phyloP scores from a whole-genome alignment of 2,797 vertebrate species.

The Tolypeutes matacus region DNA sequence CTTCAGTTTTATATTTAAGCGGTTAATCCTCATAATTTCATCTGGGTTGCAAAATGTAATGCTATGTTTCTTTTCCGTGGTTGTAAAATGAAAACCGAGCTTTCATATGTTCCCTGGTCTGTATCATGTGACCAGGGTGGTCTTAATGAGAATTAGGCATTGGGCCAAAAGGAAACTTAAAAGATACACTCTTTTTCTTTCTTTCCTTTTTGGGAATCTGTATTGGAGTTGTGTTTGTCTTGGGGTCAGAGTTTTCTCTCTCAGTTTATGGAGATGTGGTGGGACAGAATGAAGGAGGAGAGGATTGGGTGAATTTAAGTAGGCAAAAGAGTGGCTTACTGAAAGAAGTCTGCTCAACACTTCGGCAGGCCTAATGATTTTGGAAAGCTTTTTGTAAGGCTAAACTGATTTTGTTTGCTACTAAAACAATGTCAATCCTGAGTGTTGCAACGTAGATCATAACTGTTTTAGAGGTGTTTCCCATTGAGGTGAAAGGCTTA shows the following conservation, averaged over 20 bases:
- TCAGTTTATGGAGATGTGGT: not conserved
- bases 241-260: slow-evolving; percentile 8
- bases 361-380: slow-evolving; percentile 40
- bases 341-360: not conserved
- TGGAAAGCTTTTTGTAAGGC: slow-evolving; percentile 18
- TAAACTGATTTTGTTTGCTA: slow-evolving; percentile 37
- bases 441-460: not conserved
- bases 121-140: not conserved
- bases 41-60: slow-evolving; percentile 59
- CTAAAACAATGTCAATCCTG: not conserved
- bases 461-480: slow-evolving; percentile 21
- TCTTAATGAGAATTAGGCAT: slow-evolving; percentile 64
- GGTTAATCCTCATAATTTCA: slow-evolving; percentile 68
- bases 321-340: slow-evolving; percentile 24
- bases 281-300: not conserved
- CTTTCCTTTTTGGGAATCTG: slow-evolving; percentile 40
- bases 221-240: slow-evolving; percentile 31
- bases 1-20: slow-evolving; percentile 70
- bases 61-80: slow-evolving; percentile 23
- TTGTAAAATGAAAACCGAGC: slow-evolving; percentile 64
- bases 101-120: slow-evolving; percentile 36
- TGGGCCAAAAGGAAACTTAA: slow-evolving; percentile 50
- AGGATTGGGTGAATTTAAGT: not conserved
- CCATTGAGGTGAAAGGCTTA: slow-evolving; percentile 34
- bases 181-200: slow-evolving; percentile 21